Evolutionary conservation across 1,140 invertebrate genomes (phyloP), one percentile per base, ranked within the genome.

Genomic region (Luehdorfia chinensis): DNA sequence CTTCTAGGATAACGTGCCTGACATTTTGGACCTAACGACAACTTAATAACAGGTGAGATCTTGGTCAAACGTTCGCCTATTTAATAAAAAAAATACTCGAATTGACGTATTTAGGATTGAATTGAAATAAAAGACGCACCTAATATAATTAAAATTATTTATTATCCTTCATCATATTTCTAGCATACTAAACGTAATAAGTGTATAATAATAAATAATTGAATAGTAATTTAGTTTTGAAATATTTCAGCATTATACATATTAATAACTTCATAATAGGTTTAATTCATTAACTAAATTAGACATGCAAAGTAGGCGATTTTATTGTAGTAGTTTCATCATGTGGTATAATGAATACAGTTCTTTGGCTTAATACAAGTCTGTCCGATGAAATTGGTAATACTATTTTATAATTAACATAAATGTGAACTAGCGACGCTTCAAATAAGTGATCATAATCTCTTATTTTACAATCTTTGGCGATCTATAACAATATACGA

Each of bases 71-170:
- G n/a, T n/a, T n/a, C n/a, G n/a, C 19, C 2, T 6, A 21, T 21
- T 2, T 21, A 21, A 21, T 21, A 21, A 21, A 21, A 21, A 6
- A 21, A 21, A n/a, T n/a, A 21, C 19, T 21, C 2, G 6, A 9
- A 19, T 36, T 36, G n/a, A 2, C 1, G 15, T 33, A 21, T 33
- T n/a, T n/a, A n/a, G n/a, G n/a, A n/a, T n/a, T n/a, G 23, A 43
- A 30, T 11, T 5, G 25, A 63, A 87, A 87, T 83, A 69, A 87
- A 79, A 84, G 76, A 64, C 68, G 48, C 47, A 65, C 69, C 63
- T 85, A 84, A 84, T 88, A 88, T 88, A 88, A 88, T 88, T 88
- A 88, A 87, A 88, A 88, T 88, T 87, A 88, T 88, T 88, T 88
- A 88, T 88, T 88, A 88, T 88, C 87, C 78, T 87, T 87, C 85